Evolutionary conservation across 2,797 vertebrate genomes (phyloP).

Genomic region (Poecilia velifera): DNA sequence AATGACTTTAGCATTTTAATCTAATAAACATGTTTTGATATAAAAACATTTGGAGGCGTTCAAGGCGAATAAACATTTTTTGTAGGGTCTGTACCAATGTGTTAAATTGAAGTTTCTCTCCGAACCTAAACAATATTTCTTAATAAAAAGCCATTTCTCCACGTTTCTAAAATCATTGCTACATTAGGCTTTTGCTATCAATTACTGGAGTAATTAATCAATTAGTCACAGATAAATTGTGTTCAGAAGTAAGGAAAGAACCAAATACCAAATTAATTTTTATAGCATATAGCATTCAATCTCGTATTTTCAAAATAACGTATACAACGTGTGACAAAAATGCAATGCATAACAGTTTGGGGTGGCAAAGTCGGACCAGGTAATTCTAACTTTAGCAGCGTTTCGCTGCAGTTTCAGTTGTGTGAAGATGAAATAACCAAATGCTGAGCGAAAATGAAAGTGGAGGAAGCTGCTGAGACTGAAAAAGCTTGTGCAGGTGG

Average conservation of each 20-base stretch:
- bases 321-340: background rate
- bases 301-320: background rate
- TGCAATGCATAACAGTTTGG: background rate
- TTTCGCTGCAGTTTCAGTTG: background rate
- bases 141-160: background rate
- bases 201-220: background rate
- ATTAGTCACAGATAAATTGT: background rate
- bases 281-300: background rate
- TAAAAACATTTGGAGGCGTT: background rate
- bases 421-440: background rate
- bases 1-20: background rate
- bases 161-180: background rate
- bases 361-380: background rate
- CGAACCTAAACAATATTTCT: background rate
- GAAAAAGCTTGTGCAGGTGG: background rate
- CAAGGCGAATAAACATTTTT: background rate
- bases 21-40: background rate
- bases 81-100: background rate
- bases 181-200: background rate
- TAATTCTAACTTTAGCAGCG: background rate
- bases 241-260: background rate
- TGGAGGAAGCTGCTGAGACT: slow-evolving; percentile 39
- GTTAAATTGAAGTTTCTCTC: background rate
- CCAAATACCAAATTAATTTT: no score
- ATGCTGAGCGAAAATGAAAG: background rate